Conservation (phyloP, 2,888 invertebrate species). For the Macrophya alboannulata region DNA sequence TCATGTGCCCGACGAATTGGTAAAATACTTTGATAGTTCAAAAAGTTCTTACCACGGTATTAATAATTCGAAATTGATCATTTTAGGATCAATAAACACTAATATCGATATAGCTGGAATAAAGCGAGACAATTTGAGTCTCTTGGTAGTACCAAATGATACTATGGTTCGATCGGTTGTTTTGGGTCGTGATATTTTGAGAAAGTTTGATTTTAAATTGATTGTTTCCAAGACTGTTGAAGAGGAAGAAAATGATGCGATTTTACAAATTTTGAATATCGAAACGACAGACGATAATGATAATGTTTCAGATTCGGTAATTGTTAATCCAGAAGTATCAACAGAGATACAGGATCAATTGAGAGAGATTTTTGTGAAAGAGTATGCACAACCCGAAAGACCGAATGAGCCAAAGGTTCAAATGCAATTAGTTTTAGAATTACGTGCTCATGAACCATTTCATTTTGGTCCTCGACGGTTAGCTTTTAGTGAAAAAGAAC, state of each 20-base stretch:
- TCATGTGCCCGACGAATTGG: background rate
- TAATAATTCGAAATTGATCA: constrained; percentile 38
- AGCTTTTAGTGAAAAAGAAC: constrained; percentile 55
- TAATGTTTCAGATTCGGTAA: background rate
- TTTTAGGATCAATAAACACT: constrained; percentile 45
- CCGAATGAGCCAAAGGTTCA: constrained; percentile 54
- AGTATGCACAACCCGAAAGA: constrained; percentile 57
- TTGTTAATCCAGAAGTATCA: background rate
- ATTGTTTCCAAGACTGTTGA: background rate
- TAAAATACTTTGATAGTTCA: background rate
- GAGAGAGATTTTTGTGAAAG: constrained; percentile 46
- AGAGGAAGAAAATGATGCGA: background rate
- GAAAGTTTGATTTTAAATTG: background rate
- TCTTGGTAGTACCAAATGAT: constrained; percentile 56
- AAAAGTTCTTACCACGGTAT: background rate
- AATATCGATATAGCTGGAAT: constrained; percentile 42
- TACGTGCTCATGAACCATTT: constrained; percentile 51
- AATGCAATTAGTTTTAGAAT: constrained; percentile 57
- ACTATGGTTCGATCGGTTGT: constrained; percentile 56
- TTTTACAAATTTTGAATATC: constrained; percentile 6
- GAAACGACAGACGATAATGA: background rate
- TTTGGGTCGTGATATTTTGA: constrained; percentile 57
- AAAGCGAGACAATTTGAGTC: background rate
- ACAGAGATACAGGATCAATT: constrained; percentile 29
- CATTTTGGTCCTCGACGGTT: constrained; percentile 59